Base-by-base conservation (phyloP, 1,140 invertebrate genomes). In the Dinoponera quadriceps region DNA sequence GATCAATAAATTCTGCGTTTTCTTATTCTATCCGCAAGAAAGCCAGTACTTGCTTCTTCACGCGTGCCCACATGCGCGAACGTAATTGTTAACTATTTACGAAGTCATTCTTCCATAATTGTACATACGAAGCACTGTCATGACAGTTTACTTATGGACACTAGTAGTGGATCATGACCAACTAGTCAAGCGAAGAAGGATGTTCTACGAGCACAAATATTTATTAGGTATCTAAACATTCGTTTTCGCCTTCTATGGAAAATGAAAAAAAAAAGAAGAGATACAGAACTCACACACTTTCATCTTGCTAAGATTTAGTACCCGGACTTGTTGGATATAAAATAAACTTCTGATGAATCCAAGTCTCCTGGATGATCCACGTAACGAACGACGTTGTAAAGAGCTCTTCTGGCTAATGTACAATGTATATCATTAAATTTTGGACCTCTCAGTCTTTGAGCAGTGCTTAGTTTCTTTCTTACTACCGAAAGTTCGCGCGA, bases 181-280 rank as follows among this genome's bases (percentile, higher is more conserved):
- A 93, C 92, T 94, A 94, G 93, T 94, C 93, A 94, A 91, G 90
- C 74, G 73, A 88, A 27, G 63, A 51, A 90, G 84, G 83, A 85
- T 91, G 90, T 93, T 92, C 81, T 91, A 89, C 88, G 88, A 93
- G 92, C 93, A 94, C 91, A 93, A 93, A 93, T 93, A 88, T 89
- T 88, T 91, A 84, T 86, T 89, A 88, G 85, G 54, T 87, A 87
- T 73, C 25, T 87, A 86, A n/a, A 85, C 63, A 85, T 84, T 87
- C 77, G 71, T 88, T 87, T 82, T 84, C 51, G 65, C 49, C 63
- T 78, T 80, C 65, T 27, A 63, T 68, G 62, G 48, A 60, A 77
- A 44, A 44, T 44, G 38, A 44, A 44, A 44, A 44, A 44, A 44
- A 83, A 68, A 82, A 87, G n/a, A n/a, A n/a, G n/a, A 59, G 65